Percentiles rank a stretch among this genome's conserved stretches.
Evolutionary conservation across 2,113 vertebrate species (phyloP).

Genomic region (Chamaetylas fuelleborni): DNA sequence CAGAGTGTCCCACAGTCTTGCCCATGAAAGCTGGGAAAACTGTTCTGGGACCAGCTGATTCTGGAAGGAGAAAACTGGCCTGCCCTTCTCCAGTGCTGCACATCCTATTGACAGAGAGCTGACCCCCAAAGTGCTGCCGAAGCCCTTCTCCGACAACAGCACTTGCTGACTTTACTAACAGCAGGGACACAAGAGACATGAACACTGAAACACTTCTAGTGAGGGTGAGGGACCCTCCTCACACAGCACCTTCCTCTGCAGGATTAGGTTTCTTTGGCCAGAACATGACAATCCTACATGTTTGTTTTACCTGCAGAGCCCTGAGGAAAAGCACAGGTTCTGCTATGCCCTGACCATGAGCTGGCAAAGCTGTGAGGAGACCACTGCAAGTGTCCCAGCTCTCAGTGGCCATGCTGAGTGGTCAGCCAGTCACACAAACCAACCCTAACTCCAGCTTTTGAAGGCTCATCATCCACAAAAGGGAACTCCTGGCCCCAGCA

Average conservation of each 20-base stretch:
- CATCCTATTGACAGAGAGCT: background rate
- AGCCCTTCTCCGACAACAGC: background rate
- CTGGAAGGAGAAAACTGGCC: background rate
- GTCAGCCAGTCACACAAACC: background rate
- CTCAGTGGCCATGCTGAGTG: background rate
- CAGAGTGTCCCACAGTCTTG: background rate
- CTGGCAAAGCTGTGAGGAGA: background rate
- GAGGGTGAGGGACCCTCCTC: background rate
- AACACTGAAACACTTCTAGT: background rate
- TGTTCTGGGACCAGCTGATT: background rate
- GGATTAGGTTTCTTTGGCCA: background rate
- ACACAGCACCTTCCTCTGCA: background rate
- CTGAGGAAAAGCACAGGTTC: background rate
- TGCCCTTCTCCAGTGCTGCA: background rate
- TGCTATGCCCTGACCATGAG: background rate
- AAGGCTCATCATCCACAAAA: background rate
- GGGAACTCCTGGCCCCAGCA: background rate
- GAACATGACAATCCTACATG: rapidly evolving
- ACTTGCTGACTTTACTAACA: background rate
- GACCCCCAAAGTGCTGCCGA: background rate
- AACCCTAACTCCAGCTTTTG: background rate
- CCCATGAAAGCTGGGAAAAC: background rate
- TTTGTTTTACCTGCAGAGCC: background rate
- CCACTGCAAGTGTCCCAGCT: background rate
- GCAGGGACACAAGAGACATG: background rate